A percentile compares a stretch with the other conserved stretches of the same genome.
Conservation (phyloP, 2,888 invertebrate species). For the Coelogynopora nodosa region DNA sequence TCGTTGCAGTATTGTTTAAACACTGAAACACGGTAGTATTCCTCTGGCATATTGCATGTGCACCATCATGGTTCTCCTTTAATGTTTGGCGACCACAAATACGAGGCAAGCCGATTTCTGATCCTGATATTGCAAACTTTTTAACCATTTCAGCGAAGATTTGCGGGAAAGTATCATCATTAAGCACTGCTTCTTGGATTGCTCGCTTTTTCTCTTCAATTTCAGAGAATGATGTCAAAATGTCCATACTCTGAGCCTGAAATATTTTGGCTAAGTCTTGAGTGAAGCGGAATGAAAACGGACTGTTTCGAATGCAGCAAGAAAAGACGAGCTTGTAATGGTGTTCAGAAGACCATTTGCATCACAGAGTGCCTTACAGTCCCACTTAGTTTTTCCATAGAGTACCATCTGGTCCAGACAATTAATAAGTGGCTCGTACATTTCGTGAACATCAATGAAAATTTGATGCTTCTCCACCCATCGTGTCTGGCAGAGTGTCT, state of each 20-base stretch:
- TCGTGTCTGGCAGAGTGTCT: slow-evolving; percentile 9
- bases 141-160: background rate
- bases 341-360: background rate
- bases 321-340: background rate
- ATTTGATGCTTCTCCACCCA: slow-evolving; percentile 6
- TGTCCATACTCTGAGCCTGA: background rate
- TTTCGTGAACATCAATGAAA: background rate
- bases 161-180: background rate
- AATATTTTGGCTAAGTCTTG: background rate
- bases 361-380: background rate
- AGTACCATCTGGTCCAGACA: background rate
- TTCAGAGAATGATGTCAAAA: background rate
- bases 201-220: background rate
- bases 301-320: background rate
- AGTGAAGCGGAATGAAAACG: background rate
- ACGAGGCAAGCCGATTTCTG: background rate
- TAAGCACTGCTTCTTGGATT: background rate
- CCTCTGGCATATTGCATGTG: background rate
- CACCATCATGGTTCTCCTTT: background rate
- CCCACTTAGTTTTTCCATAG: background rate
- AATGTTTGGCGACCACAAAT: background rate
- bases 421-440: background rate
- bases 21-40: background rate
- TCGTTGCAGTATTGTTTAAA: background rate
- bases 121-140: background rate